Conservation (phyloP, 1,140 invertebrate species). For the Ericerus pela region DNA sequence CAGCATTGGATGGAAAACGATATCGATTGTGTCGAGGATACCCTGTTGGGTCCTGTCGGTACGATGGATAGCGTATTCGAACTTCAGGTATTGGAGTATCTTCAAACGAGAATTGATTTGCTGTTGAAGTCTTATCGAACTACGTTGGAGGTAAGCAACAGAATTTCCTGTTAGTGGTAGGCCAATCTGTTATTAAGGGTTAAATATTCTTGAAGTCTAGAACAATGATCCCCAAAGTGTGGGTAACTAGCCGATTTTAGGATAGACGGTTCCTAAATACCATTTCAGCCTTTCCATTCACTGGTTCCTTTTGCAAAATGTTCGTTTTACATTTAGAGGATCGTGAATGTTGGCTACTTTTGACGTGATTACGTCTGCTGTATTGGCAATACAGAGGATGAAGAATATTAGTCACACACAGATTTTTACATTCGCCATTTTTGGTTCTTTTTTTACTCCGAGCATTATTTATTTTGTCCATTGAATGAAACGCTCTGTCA, state of each 20-base stretch:
- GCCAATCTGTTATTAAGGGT: neutral
- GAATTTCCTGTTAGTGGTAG: neutral
- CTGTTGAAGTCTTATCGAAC: neutral
- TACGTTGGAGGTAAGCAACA: neutral
- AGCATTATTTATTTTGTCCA: too few species aligned
- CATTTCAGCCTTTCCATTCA: neutral
- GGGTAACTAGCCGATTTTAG: neutral
- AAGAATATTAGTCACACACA: too few species aligned
- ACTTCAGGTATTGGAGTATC: neutral
- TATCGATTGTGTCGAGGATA: neutral
- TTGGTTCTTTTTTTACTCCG: too few species aligned
- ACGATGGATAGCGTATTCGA: neutral
- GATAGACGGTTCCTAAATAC: neutral
- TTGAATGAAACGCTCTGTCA: too few species aligned
- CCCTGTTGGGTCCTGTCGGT: neutral
- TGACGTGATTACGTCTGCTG: too few species aligned
- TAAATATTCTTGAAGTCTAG: neutral
- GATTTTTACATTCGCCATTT: too few species aligned
- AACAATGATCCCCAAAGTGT: neutral
- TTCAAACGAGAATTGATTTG: neutral
- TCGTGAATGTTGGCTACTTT: too few species aligned
- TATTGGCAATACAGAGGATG: too few species aligned
- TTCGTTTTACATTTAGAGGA: too few species aligned
- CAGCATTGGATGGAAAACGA: neutral
- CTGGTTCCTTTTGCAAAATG: neutral